phyloP scores from a whole-genome alignment of 2,797 vertebrate species.

The Enoplosus armatus region DNA sequence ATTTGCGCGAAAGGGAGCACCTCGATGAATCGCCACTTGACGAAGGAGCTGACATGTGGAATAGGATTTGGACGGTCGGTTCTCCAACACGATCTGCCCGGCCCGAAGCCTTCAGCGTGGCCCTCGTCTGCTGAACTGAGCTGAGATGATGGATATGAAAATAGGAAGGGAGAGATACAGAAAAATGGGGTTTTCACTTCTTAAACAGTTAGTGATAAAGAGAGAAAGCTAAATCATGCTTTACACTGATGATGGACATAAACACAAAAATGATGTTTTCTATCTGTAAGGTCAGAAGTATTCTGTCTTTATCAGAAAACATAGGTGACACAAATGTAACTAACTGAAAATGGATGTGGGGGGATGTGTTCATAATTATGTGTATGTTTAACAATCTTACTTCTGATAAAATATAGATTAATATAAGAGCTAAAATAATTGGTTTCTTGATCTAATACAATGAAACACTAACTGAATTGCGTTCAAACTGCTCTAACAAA shows the following conservation, averaged over 20 bases:
- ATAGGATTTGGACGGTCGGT: constrained; percentile 16
- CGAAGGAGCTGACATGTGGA: constrained; percentile 31
- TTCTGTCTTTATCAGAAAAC: constrained; percentile 53
- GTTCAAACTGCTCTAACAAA: constrained; percentile 51
- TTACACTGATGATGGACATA: constrained; percentile 68
- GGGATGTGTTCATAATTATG: constrained; percentile 47
- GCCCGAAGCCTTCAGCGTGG: constrained; percentile 10
- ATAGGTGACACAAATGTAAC: constrained; percentile 57
- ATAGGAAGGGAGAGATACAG: constrained; percentile 9
- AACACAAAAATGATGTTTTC: constrained; percentile 54
- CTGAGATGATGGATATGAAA: constrained; percentile 18
- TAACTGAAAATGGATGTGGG: constrained; percentile 32
- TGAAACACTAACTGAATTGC: constrained; percentile 54
- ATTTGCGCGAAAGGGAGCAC: constrained; percentile 37
- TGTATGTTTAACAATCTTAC: constrained; percentile 67
- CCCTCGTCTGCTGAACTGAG: constrained; percentile 43
- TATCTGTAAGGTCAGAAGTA: constrained; percentile 36
- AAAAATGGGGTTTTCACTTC: not conserved
- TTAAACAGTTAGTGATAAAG: constrained; percentile 30
- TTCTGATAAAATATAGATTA: constrained; percentile 71
- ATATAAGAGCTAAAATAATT: constrained; percentile 71
- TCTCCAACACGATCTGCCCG: constrained; percentile 6
- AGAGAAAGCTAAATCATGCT: constrained; percentile 41
- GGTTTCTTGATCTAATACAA: constrained; percentile 61
- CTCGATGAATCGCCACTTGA: constrained; percentile 16